Conservation (phyloP, 2,113 vertebrate species). For the Cephalopholis sonnerati region DNA sequence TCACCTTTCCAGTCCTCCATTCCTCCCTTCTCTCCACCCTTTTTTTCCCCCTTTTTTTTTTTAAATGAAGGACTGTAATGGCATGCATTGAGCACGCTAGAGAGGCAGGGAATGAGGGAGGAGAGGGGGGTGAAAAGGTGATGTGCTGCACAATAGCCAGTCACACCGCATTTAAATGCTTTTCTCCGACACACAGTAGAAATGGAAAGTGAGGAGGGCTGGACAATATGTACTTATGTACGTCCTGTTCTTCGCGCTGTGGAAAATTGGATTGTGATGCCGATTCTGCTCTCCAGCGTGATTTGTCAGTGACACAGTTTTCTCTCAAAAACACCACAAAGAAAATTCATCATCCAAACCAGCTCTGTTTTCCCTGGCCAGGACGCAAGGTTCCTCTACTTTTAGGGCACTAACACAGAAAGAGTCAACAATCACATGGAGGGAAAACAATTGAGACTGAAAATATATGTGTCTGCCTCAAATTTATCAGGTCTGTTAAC, state of each 20-base stretch:
- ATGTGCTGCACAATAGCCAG: slow-evolving; percentile 68
- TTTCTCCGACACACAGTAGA: slow-evolving; percentile 31
- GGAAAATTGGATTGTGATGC: slow-evolving; percentile 70
- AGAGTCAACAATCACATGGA: slow-evolving; percentile 4
- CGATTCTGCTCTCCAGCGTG: slow-evolving; percentile 34
- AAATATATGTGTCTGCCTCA: slow-evolving; percentile 35
- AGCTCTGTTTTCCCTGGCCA: slow-evolving; percentile 39
- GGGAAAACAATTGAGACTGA: slow-evolving; percentile 24
- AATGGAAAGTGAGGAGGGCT: slow-evolving; percentile 40
- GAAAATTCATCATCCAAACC: slow-evolving; percentile 45
- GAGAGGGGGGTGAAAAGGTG: slow-evolving; percentile 53
- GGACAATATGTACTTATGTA: slow-evolving; percentile 38
- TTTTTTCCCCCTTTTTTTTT: slow-evolving; percentile 12
- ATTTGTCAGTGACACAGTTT: slow-evolving; percentile 55
- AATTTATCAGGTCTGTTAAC: slow-evolving; percentile 27
- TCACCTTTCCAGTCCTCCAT: slow-evolving; percentile 65
- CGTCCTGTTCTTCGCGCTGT: slow-evolving; percentile 40
- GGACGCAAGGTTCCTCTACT: slow-evolving; percentile 24
- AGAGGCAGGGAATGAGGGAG: slow-evolving; percentile 38
- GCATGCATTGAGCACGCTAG: slow-evolving; percentile 36
- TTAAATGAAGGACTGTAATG: slow-evolving; percentile 55
- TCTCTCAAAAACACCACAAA: slow-evolving; percentile 50
- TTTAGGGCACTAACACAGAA: slow-evolving; percentile 24
- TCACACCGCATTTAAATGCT: slow-evolving; percentile 68
- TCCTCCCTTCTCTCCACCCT: slow-evolving; percentile 12